Evolutionary conservation across 2,888 invertebrate genomes (phyloP), one percentile per base, ranked within the genome.

Genomic region (Macrostomum cliftonense): DNA sequence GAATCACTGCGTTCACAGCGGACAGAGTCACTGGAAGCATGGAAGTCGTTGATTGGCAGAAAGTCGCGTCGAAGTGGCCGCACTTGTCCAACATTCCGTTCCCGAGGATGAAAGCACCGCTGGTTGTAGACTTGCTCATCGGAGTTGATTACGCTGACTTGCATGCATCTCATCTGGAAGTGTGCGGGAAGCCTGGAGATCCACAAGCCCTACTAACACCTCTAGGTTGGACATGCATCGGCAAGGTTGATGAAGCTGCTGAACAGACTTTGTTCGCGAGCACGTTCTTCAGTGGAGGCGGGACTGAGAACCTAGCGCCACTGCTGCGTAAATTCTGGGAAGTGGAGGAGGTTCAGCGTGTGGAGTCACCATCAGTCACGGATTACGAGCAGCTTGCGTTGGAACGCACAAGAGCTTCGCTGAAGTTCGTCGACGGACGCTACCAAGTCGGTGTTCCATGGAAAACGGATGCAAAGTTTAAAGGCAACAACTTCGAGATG

Each of bases 281-380:
- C 28, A 28, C 28, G 28, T 28, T 28, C 28, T 28, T 28, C 28
- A 28, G 28, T 9, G 28, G 28, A 9, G 28, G 28, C 1, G 37
- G 43, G 2, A 20, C 50, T 2, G 44, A 20, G 28, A 42, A 12
- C 12, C 28, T 28, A 9, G 28, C 28, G 9, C 28, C 28, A 28
- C 37, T 37, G 11, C 16, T 53, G n/a, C 43, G 42, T 17, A 39
- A 46, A 12, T 54, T 54, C 36, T 53, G 53, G 51, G 53, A 51
- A 37, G 39, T 53, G 16, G 53, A 54, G 11, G 28, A 28, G 9
- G 28, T 28, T 28, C 28, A 28, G 28, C 28, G 28, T 7, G 28
- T 28, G 28, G 28, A 28, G 28, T 28, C 28, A 28, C 28, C 28
- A 7, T 28, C 28, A 28, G 28, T 28, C 9, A 28, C 28, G 28